A percentile compares a stretch with the other conserved stretches of the same genome.
Evolutionary conservation across 2,113 vertebrate species (phyloP).

Genomic region (Ibidorhyncha struthersii): DNA sequence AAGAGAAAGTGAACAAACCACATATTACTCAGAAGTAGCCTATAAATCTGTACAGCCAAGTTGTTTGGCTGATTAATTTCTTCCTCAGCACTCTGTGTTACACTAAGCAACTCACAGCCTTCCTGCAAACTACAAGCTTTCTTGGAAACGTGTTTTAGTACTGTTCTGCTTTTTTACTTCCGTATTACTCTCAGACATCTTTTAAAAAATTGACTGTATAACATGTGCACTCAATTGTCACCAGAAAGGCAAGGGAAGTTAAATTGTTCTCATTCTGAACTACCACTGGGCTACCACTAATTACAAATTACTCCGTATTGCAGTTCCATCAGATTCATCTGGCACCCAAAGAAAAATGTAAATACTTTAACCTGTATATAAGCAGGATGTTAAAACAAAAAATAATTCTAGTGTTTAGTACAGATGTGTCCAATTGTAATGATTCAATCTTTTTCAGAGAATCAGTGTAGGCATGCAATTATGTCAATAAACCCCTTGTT

Average conservation of each 20-base stretch:
- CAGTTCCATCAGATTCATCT: background rate
- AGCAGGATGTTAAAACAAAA: background rate
- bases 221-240: background rate
- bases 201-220: background rate
- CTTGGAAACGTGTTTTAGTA: background rate
- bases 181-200: background rate
- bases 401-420: background rate
- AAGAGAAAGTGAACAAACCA: conserved; percentile 24
- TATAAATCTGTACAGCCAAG: conserved; percentile 34
- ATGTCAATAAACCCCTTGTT: background rate
- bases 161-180: background rate
- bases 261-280: background rate
- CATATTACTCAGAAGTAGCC: conserved; percentile 1
- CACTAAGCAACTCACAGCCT: background rate
- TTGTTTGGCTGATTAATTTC: conserved; percentile 54
- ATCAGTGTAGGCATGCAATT: background rate
- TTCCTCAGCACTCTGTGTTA: background rate
- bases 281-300: background rate
- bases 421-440: background rate
- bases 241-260: background rate
- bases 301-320: background rate
- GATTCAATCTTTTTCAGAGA: background rate
- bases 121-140: background rate
- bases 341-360: background rate
- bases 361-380: background rate